Conservation (phyloP, 2,888 invertebrate species). For the Sinelater perroti region DNA sequence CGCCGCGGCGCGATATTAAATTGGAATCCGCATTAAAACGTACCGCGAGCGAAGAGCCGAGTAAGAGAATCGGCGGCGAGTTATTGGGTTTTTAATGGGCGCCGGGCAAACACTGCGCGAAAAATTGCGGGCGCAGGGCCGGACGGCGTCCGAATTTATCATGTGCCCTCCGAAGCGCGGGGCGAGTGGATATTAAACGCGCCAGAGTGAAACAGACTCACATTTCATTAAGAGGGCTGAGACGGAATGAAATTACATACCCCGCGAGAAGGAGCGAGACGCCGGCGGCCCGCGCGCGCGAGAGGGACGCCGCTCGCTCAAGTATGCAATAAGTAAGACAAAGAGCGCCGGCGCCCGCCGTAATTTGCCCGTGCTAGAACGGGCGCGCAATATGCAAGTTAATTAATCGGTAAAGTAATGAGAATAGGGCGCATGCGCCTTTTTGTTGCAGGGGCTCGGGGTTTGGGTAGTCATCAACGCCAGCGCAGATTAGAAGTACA, state of each 20-base stretch:
- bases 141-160: slow-evolving; percentile 53
- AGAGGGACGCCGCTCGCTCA: slow-evolving; percentile 46
- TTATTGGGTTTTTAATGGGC: slow-evolving; percentile 48
- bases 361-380: slow-evolving; percentile 59
- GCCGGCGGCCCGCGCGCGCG: slow-evolving; percentile 43
- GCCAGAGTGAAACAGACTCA: slow-evolving; percentile 56
- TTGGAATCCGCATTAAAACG: slow-evolving; percentile 43
- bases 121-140: slow-evolving; percentile 34
- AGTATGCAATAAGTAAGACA: slow-evolving; percentile 43
- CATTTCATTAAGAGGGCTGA: slow-evolving; percentile 61
- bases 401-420: slow-evolving; percentile 64
- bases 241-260: slow-evolving; percentile 64
- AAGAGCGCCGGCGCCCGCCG: slow-evolving; percentile 45
- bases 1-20: slow-evolving; percentile 50
- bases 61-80: slow-evolving; percentile 41
- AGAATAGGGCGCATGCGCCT: slow-evolving; percentile 61
- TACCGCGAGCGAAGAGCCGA: slow-evolving; percentile 34
- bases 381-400: slow-evolving; percentile 63
- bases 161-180: slow-evolving; percentile 51
- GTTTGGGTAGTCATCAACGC: slow-evolving; percentile 70
- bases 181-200: slow-evolving; percentile 49
- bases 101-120: slow-evolving; percentile 44
- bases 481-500: slow-evolving; percentile 68
- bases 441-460: slow-evolving; percentile 44
- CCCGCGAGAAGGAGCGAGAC: slow-evolving; percentile 57